phyloP scores from a whole-genome alignment of 2,888 invertebrate species.

The Beris chalybata region DNA sequence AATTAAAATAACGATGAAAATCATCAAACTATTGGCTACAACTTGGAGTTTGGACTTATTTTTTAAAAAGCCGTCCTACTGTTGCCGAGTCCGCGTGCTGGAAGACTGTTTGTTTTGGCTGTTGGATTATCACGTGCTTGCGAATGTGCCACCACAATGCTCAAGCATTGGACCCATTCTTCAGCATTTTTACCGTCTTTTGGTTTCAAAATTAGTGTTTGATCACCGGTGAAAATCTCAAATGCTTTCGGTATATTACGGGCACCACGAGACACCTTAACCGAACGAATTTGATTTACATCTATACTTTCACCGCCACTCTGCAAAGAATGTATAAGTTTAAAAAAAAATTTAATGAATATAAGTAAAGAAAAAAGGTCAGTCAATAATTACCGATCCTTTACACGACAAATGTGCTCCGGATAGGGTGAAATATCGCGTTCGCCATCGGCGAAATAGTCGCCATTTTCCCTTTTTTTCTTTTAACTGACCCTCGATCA shows the following conservation, averaged over 20 bases:
- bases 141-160: constrained; percentile 85
- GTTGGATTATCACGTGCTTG: constrained; percentile 56
- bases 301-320: constrained; percentile 86
- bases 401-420: constrained; percentile 88
- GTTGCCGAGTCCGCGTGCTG: constrained; percentile 48
- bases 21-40: no score
- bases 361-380: not conserved
- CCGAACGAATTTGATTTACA: constrained; percentile 89
- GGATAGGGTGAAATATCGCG: constrained; percentile 90
- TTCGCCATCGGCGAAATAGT: constrained; percentile 88
- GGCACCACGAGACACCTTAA: constrained; percentile 89
- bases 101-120: constrained; percentile 56
- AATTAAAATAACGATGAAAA: no score
- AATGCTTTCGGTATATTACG: constrained; percentile 94
- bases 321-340: constrained; percentile 57
- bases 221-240: constrained; percentile 94
- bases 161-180: constrained; percentile 94
- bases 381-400: constrained; percentile 67
- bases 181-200: constrained; percentile 93
- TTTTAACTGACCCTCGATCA: constrained; percentile 87
- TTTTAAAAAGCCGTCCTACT: constrained; percentile 36
- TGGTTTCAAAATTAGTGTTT: constrained; percentile 89
- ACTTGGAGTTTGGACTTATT: not conserved
- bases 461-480: constrained; percentile 93
- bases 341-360: not conserved